A percentile compares a stretch with the other conserved stretches of the same genome.
These are phyloP conservation scores for Euborellia annulipes DNA, from an alignment of 1,140 invertebrate species.

Conservation along the genomic window DNA sequence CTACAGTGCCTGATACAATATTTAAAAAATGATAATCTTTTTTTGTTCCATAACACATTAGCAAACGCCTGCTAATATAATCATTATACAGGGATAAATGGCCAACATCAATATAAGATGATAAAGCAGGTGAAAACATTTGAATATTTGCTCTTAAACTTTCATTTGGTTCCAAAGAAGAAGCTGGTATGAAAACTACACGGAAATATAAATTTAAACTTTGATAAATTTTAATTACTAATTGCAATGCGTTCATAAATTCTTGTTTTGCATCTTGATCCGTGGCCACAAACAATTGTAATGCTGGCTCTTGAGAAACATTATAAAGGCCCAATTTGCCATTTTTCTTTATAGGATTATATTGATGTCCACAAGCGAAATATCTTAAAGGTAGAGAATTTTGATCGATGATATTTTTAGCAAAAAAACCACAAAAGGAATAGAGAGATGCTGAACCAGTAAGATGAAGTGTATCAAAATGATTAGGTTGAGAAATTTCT, in stretches of 20 bases:
- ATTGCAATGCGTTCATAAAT: slow-evolving; percentile 30
- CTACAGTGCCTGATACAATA: slow-evolving; percentile 40
- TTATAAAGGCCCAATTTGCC: slow-evolving; percentile 35
- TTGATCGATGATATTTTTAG: slow-evolving; percentile 36
- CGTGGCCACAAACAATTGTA: slow-evolving; percentile 36
- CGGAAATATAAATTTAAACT: slow-evolving; percentile 41
- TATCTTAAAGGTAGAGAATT: slow-evolving; percentile 40
- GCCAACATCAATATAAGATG: slow-evolving; percentile 45
- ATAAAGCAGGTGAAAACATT: slow-evolving; percentile 41
- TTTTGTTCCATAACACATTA: slow-evolving; percentile 33
- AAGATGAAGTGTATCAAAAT: slow-evolving; percentile 37
- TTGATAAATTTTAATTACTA: slow-evolving; percentile 34
- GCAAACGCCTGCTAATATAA: slow-evolving; percentile 49
- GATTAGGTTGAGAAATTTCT: slow-evolving; percentile 22
- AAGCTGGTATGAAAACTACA: slow-evolving; percentile 34
- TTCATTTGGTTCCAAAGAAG: slow-evolving; percentile 38
- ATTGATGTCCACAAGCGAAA: slow-evolving; percentile 42
- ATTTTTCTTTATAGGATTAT: slow-evolving; percentile 29
- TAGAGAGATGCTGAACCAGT: slow-evolving; percentile 42
- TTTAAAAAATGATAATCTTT: slow-evolving; percentile 35
- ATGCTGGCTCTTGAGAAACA: slow-evolving; percentile 39
- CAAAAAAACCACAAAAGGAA: slow-evolving; percentile 44
- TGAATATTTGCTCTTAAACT: slow-evolving; percentile 42
- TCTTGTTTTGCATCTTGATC: slow-evolving; percentile 26
- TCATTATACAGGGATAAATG: slow-evolving; percentile 41